Percentiles rank a stretch among this genome's conserved stretches.
Conservation (phyloP, 1,140 invertebrate species). For the Camponotus vicinus region DNA sequence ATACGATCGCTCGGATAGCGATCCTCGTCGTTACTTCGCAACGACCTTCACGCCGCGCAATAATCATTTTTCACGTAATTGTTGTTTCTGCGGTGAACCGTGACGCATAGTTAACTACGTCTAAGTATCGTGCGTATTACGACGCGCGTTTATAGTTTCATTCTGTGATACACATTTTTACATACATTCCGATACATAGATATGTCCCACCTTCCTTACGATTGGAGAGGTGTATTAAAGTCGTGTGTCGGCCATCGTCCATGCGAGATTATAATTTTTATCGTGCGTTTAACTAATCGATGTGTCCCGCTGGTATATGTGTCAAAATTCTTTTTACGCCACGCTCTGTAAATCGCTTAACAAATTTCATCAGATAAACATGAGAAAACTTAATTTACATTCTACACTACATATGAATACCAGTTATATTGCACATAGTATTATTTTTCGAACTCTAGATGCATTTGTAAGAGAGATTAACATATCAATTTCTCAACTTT, state of each 20-base stretch:
- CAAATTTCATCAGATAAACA: slow-evolving; percentile 9
- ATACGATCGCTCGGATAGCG: slow-evolving; percentile 59
- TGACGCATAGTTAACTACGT: slow-evolving; percentile 54
- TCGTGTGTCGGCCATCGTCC: background rate
- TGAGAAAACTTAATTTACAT: slow-evolving; percentile 3
- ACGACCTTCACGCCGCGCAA: slow-evolving; percentile 66
- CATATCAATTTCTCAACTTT: background rate
- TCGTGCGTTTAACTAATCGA: slow-evolving; percentile 30
- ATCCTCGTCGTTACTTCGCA: slow-evolving; percentile 25
- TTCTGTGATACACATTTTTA: slow-evolving; percentile 53
- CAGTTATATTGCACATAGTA: background rate
- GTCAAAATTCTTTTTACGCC: slow-evolving; percentile 51
- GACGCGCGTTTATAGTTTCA: slow-evolving; percentile 38
- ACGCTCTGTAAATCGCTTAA: slow-evolving; percentile 33
- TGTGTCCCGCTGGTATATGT: slow-evolving; percentile 8
- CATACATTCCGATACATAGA: slow-evolving; percentile 46
- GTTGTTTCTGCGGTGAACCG: slow-evolving; percentile 61
- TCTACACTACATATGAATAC: background rate
- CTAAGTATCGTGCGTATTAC: slow-evolving; percentile 23
- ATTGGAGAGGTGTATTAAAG: slow-evolving; percentile 46
- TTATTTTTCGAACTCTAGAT: slow-evolving; percentile 12
- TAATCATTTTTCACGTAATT: slow-evolving; percentile 63
- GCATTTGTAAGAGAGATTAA: background rate
- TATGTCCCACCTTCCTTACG: slow-evolving; percentile 48
- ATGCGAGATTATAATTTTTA: slow-evolving; percentile 32